Evolutionary conservation across 2,888 invertebrate species (phyloP).

Genomic region (Melolontha melolontha): DNA sequence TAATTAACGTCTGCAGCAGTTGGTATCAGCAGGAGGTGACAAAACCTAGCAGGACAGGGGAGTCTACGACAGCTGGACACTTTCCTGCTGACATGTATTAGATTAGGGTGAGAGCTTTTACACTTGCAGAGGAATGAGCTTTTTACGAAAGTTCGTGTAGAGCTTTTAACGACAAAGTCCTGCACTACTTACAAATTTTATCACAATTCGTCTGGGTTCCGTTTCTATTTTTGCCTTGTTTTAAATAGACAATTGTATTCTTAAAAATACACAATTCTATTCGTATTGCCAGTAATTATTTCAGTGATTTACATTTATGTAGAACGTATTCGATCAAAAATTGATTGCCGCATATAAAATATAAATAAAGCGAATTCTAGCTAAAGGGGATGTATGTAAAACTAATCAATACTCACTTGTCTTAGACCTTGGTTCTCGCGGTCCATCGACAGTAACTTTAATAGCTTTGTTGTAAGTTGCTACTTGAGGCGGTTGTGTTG

Average conservation of each 20-base stretch:
- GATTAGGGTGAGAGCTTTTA: slow-evolving; percentile 64
- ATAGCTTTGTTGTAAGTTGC: slow-evolving; percentile 97
- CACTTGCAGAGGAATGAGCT: slow-evolving; percentile 56
- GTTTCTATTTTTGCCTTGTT: slow-evolving; percentile 9
- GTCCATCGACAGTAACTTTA: slow-evolving; percentile 98
- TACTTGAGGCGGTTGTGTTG: slow-evolving; percentile 95
- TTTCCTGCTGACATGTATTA: slow-evolving; percentile 65
- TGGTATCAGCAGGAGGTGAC: slow-evolving; percentile 63
- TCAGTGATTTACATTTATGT: neutral
- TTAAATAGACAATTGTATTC: neutral
- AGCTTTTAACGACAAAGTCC: slow-evolving; percentile 42
- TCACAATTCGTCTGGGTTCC: slow-evolving; percentile 15
- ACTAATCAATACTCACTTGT: slow-evolving; percentile 78
- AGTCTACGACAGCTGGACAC: slow-evolving; percentile 62
- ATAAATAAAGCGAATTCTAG: neutral
- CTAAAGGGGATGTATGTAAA: slow-evolving; percentile 4
- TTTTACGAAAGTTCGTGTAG: slow-evolving; percentile 44
- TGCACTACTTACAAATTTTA: slow-evolving; percentile 35
- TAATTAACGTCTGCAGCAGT: slow-evolving; percentile 66
- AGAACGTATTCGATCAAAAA: neutral
- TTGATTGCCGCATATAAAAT: no score
- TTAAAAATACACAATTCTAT: neutral
- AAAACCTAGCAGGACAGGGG: slow-evolving; percentile 54
- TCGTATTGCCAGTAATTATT: neutral
- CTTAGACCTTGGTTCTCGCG: slow-evolving; percentile 93